phyloP scores from a whole-genome alignment of 2,113 vertebrate genomes.

The Otolemur garnettii region DNA sequence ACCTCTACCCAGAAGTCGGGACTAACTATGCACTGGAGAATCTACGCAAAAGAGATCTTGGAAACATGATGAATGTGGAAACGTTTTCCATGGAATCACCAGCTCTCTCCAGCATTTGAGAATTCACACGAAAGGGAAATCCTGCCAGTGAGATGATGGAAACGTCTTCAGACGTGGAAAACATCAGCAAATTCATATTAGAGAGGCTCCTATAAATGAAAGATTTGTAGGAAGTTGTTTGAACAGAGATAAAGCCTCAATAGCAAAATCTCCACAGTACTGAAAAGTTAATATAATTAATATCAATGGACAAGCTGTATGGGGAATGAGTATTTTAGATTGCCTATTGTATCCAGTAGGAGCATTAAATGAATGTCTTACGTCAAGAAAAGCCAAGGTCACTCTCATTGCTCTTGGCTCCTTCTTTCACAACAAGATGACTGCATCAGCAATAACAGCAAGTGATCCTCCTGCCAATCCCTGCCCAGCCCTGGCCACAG shows the following conservation, averaged over 20 bases:
- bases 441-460: too few relatives aligned
- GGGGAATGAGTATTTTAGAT: neutral
- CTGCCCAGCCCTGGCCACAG: too few relatives aligned
- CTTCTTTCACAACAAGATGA: too few relatives aligned
- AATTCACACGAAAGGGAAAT: conserved; percentile 24
- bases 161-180: conserved; percentile 39
- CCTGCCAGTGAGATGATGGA: conserved; percentile 9
- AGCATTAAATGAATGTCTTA: neutral
- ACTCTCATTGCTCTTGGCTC: neutral
- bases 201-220: neutral
- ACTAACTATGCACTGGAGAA: neutral
- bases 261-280: neutral
- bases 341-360: conserved; percentile 25
- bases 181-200: neutral
- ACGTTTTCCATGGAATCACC: neutral
- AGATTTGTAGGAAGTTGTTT: conserved; percentile 4
- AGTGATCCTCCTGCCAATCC: too few relatives aligned
- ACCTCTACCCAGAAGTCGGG: neutral
- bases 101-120: conserved; percentile 6
- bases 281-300: conserved; percentile 22
- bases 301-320: neutral
- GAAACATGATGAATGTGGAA: neutral
- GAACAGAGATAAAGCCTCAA: neutral
- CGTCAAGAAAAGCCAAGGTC: neutral
- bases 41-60: neutral